phyloP scores from a whole-genome alignment of 2,888 invertebrate species.

The Hyles lineata region DNA sequence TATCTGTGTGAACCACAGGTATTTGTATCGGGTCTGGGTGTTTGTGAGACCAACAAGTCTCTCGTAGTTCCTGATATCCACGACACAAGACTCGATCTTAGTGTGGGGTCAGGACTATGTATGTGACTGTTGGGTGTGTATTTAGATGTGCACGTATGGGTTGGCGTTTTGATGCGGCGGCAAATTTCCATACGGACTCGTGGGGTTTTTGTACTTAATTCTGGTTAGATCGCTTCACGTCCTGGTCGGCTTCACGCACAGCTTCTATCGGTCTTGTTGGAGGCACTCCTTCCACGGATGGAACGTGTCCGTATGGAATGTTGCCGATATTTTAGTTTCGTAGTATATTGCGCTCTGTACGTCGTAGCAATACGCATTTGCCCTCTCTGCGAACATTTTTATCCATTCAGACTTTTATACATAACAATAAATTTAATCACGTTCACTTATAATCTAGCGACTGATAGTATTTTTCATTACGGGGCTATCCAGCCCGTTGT shows the following conservation, averaged over 20 bases:
- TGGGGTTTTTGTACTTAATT: slow-evolving; percentile 50
- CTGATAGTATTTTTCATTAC: neutral
- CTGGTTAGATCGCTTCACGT: slow-evolving; percentile 50
- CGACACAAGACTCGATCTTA: too few relatives aligned
- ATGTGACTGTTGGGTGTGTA: too few relatives aligned
- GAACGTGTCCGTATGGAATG: slow-evolving; percentile 38
- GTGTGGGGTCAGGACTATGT: too few relatives aligned
- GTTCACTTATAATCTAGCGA: neutral
- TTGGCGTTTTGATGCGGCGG: neutral
- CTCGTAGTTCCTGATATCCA: too few relatives aligned
- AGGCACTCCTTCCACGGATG: slow-evolving; percentile 30
- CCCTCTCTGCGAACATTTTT: neutral
- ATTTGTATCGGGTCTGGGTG: too few relatives aligned
- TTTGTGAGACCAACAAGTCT: too few relatives aligned
- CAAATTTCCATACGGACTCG: slow-evolving; percentile 40
- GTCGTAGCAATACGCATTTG: slow-evolving; percentile 28
- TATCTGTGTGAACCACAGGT: too few relatives aligned
- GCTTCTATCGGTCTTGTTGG: slow-evolving; percentile 42
- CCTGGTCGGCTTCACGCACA: slow-evolving; percentile 51
- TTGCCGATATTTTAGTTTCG: slow-evolving; percentile 28
- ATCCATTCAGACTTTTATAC: neutral
- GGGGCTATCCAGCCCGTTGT: neutral
- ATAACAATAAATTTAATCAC: neutral
- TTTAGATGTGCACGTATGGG: slow-evolving; percentile 2
- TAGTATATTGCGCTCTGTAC: slow-evolving; percentile 35